phyloP scores from a whole-genome alignment of 1,140 invertebrate species.

The Euura saliciscinereae region DNA sequence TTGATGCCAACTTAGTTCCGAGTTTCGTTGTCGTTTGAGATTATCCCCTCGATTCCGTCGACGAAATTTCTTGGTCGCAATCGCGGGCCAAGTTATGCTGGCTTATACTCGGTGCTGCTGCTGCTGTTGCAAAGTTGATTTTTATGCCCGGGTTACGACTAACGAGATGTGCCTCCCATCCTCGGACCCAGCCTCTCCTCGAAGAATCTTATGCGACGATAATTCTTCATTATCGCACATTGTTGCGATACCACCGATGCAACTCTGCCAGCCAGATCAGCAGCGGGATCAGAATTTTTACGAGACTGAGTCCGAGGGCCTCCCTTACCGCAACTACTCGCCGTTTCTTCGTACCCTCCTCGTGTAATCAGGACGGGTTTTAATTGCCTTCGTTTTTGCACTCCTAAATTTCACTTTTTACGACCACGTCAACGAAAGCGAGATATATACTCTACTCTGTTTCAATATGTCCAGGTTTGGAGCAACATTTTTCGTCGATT shows the following conservation, averaged over 20 bases:
- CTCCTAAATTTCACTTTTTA: slow-evolving; percentile 32
- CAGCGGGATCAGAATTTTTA: not conserved
- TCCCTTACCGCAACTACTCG: slow-evolving; percentile 10
- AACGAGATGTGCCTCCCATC: slow-evolving; percentile 48
- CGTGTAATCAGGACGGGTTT: slow-evolving; percentile 46
- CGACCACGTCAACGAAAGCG: not conserved
- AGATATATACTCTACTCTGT: not conserved
- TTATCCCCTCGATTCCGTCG: no score
- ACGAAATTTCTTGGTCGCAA: no score
- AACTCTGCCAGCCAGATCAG: not conserved
- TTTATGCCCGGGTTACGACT: slow-evolving; percentile 52
- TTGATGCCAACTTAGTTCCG: no score
- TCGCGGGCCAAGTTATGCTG: no score
- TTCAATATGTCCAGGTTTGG: no score
- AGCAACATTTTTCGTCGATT: no score
- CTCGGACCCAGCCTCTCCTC: slow-evolving; percentile 40
- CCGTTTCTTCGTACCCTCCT: slow-evolving; percentile 22
- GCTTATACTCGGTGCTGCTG: no score
- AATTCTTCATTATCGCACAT: slow-evolving; percentile 62
- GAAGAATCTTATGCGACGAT: slow-evolving; percentile 53
- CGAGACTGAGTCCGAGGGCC: not conserved
- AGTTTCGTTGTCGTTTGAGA: no score
- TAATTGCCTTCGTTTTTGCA: slow-evolving; percentile 44
- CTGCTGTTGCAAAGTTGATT: slow-evolving; percentile 37
- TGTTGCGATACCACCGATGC: slow-evolving; percentile 43